A percentile compares a stretch with the other conserved stretches of the same genome.
These are phyloP conservation scores for Anagrus nilaparvatae DNA, from an alignment of 1,140 invertebrate species.

Conservation along the genomic window DNA sequence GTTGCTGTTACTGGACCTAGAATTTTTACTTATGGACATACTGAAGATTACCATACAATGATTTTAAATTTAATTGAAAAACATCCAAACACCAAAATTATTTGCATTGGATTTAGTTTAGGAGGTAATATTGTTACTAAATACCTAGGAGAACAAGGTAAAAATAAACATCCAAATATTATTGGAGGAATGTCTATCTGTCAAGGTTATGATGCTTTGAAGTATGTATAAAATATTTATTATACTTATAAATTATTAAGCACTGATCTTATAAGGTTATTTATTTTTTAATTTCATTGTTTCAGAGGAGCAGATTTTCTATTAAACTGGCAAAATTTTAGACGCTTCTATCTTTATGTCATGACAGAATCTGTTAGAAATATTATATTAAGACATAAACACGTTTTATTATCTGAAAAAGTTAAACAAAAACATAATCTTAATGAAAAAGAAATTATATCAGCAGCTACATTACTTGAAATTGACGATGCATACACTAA, in stretches of 20 bases:
- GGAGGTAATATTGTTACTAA: slow-evolving; percentile 83
- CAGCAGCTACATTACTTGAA: slow-evolving; percentile 74
- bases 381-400: slow-evolving; percentile 69
- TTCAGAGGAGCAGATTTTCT: slow-evolving; percentile 65
- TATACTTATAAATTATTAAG: no score
- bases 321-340: slow-evolving; percentile 77
- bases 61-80: slow-evolving; percentile 57
- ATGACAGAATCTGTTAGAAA: slow-evolving; percentile 87
- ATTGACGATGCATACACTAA: slow-evolving; percentile 81
- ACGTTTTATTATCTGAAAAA: slow-evolving; percentile 64
- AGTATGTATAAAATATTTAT: slow-evolving; percentile 53
- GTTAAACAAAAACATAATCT: slow-evolving; percentile 57
- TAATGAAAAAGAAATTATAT: slow-evolving; percentile 69
- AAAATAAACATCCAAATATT: slow-evolving; percentile 54
- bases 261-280: no score
- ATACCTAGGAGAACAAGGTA: slow-evolving; percentile 68
- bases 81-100: slow-evolving; percentile 64
- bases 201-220: slow-evolving; percentile 81
- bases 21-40: slow-evolving; percentile 85
- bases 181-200: slow-evolving; percentile 83
- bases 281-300: slow-evolving; percentile 5
- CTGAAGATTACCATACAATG: slow-evolving; percentile 76
- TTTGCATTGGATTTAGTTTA: slow-evolving; percentile 83
- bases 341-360: slow-evolving; percentile 79
- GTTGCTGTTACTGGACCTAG: slow-evolving; percentile 76